Evolutionary conservation across 2,113 vertebrate species (phyloP).

Genomic region (Corythornis vintsioides): DNA sequence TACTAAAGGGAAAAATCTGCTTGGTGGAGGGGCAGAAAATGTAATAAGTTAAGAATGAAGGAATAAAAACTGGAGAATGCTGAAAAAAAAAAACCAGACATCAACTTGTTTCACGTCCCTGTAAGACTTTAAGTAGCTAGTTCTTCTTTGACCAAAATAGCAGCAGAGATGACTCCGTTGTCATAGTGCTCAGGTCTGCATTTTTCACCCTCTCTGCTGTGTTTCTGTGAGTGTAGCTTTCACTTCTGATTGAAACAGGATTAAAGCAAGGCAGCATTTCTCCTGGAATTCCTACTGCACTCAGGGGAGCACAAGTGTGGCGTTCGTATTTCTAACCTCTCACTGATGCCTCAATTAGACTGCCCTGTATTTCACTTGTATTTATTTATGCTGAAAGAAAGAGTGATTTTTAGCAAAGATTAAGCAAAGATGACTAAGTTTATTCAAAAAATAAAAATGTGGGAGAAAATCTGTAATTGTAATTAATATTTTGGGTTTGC

Average conservation of each 20-base stretch:
- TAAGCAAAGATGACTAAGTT: background rate
- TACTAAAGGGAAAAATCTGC: background rate
- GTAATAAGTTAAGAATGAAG: background rate
- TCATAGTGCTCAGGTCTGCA: background rate
- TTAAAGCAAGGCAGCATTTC: background rate
- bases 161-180: background rate
- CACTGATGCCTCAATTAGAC: background rate
- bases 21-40: background rate
- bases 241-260: background rate
- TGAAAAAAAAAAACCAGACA: background rate
- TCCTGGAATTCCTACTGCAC: background rate
- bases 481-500: background rate
- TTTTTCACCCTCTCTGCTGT: background rate
- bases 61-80: background rate
- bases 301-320: background rate
- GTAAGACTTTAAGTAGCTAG: background rate
- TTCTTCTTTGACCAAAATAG: background rate
- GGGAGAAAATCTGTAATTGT: background rate
- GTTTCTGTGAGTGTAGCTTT: background rate
- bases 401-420: background rate
- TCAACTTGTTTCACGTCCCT: background rate
- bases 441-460: background rate
- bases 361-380: background rate
- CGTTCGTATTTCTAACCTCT: background rate
- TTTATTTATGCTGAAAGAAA: background rate